These are phyloP conservation scores for Ormyrus rosae DNA, from an alignment of 2,888 invertebrate species.

Conservation along the genomic window DNA sequence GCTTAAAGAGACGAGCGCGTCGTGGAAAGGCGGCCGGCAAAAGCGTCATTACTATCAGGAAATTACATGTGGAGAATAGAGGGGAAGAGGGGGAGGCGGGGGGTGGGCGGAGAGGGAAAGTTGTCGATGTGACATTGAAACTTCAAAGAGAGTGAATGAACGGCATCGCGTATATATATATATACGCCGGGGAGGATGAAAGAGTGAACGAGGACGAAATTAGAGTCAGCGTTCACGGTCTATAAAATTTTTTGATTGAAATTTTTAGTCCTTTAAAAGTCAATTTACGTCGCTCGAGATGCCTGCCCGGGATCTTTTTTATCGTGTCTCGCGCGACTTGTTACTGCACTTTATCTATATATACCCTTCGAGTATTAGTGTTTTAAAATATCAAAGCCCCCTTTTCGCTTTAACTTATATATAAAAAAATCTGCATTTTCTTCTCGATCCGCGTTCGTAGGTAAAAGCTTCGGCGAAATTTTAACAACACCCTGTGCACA, in stretches of 20 bases:
- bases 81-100: background rate
- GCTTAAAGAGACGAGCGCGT: slow-evolving; percentile 11
- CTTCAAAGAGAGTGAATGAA: slow-evolving; percentile 33
- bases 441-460: too few relatives aligned
- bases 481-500: too few relatives aligned
- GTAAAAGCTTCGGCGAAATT: too few relatives aligned
- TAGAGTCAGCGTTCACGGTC: slow-evolving; percentile 20
- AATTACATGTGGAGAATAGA: slow-evolving; percentile 34
- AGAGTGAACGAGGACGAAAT: slow-evolving; percentile 19
- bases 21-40: slow-evolving; percentile 16
- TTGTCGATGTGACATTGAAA: slow-evolving; percentile 49
- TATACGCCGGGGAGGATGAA: background rate
- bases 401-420: too few relatives aligned
- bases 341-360: too few relatives aligned
- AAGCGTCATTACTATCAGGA: slow-evolving; percentile 42
- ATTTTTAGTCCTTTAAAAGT: slow-evolving; percentile 5
- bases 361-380: too few relatives aligned
- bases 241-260: slow-evolving; percentile 37
- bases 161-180: background rate
- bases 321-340: too few relatives aligned
- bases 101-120: background rate
- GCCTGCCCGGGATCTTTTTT: too few relatives aligned
- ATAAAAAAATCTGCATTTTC: too few relatives aligned
- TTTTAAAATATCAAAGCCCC: too few relatives aligned
- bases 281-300: background rate